Evolutionary conservation across 2,797 vertebrate genomes (phyloP).

Genomic region (Spea hammondii): DNA sequence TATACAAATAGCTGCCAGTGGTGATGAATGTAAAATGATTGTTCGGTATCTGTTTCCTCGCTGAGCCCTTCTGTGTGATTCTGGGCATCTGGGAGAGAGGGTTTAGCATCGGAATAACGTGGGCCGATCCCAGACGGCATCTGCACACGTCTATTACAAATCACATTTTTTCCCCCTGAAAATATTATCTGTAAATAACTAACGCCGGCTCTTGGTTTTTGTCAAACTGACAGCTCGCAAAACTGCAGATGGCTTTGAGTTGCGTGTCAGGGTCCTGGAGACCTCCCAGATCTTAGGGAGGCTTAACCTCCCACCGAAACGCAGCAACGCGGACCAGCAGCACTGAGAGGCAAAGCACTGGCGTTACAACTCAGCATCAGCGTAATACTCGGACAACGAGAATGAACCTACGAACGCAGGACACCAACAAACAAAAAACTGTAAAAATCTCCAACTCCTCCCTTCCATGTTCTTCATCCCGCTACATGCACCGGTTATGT

Average conservation of each 20-base stretch:
- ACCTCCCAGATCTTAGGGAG: constrained; percentile 61
- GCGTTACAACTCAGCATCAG: too few relatives aligned
- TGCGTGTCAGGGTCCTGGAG: constrained; percentile 71
- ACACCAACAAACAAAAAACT: too few relatives aligned
- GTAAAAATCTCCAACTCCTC: too few relatives aligned
- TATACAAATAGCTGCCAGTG: too few relatives aligned
- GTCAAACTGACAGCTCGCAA: constrained; percentile 72
- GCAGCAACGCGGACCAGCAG: constrained; percentile 48
- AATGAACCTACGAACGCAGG: too few relatives aligned
- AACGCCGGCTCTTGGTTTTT: constrained; percentile 69
- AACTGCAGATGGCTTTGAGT: constrained; percentile 63
- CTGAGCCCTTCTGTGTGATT: background rate
- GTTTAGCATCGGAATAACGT: background rate
- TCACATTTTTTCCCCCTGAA: constrained; percentile 62
- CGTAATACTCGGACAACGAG: too few relatives aligned
- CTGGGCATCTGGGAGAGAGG: background rate
- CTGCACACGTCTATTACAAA: constrained; percentile 46
- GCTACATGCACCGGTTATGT: background rate
- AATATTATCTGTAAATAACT: constrained; percentile 70
- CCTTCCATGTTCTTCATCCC: constrained; percentile 14
- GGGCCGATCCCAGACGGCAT: constrained; percentile 9
- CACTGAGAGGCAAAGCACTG: constrained; percentile 9
- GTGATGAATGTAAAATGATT: too few relatives aligned
- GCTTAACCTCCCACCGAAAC: constrained; percentile 56
- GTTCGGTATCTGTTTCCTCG: too few relatives aligned